These are phyloP conservation scores for Sebastes vulpes DNA, from an alignment of 2,797 vertebrate genomes.

Conservation along the genomic window DNA sequence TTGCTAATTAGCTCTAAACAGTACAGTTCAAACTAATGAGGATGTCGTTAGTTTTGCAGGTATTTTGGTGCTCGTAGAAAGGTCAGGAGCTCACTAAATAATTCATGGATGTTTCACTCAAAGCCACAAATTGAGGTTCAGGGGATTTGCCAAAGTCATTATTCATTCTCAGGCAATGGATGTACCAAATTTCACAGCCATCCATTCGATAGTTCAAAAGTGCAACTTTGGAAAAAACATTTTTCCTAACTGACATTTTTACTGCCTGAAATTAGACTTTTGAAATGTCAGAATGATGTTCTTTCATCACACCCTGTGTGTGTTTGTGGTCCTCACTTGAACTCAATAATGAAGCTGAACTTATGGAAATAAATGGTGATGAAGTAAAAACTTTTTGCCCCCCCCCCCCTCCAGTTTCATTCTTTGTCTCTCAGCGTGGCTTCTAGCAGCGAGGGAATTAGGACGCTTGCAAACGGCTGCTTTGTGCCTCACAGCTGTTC, in stretches of 20 bases:
- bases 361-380: constrained; percentile 23
- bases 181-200: background rate
- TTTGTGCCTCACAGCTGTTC: constrained; percentile 23
- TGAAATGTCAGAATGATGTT: background rate
- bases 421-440: constrained; percentile 17
- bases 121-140: background rate
- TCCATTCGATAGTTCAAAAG: background rate
- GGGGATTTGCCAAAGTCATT: background rate
- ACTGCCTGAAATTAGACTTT: background rate
- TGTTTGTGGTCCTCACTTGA: background rate
- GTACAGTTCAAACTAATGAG: background rate
- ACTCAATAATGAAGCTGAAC: constrained; percentile 1
- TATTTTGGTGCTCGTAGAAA: too few species aligned
- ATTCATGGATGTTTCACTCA: background rate
- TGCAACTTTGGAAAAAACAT: background rate
- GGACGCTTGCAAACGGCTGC: constrained; percentile 29
- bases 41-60: background rate
- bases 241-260: background rate
- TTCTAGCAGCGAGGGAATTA: constrained; percentile 35
- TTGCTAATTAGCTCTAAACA: background rate
- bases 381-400: constrained; percentile 7
- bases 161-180: background rate
- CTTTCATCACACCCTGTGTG: background rate
- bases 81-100: background rate
- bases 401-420: background rate